phyloP scores from a whole-genome alignment of 2,113 vertebrate genomes.

The Oncorhynchus keta region DNA sequence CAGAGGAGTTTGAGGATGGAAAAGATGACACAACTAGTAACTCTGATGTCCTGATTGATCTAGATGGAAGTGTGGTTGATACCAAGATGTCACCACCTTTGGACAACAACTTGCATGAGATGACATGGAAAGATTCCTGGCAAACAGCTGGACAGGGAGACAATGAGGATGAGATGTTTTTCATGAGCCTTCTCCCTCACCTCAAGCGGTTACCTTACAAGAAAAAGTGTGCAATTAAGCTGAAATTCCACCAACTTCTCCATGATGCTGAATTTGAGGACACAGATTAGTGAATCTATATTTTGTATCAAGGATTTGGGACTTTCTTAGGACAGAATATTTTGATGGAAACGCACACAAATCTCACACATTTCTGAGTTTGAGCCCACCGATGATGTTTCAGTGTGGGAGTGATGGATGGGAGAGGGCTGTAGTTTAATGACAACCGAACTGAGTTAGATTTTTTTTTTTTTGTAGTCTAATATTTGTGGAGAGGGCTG shows the following conservation, averaged over 20 bases:
- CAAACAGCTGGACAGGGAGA: conserved; percentile 14
- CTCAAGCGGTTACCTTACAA: conserved; percentile 27
- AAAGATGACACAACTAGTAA: conserved; percentile 16
- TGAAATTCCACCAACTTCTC: conserved; percentile 27
- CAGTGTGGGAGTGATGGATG: no score
- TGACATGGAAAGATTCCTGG: conserved; percentile 10
- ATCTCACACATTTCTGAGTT: no score
- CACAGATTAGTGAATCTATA: background rate
- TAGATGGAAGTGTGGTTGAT: conserved; percentile 1
- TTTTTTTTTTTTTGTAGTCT: no score
- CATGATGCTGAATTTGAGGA: conserved; percentile 27
- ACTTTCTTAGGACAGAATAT: background rate
- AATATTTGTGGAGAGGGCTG: no score
- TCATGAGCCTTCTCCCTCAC: conserved; percentile 28
- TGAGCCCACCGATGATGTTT: no score
- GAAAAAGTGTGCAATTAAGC: conserved; percentile 23
- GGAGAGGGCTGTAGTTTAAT: no score
- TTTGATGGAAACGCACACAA: no score
- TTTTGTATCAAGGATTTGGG: conserved; percentile 18
- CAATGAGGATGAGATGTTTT: conserved; percentile 27
- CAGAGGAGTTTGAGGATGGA: conserved; percentile 12
- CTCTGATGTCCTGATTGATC: background rate
- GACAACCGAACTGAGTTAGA: no score
- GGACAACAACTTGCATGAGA: background rate
- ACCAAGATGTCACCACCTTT: conserved; percentile 9